These are phyloP conservation scores for Acrossocheilus fasciatus DNA, from an alignment of 2,797 vertebrate species.

Conservation along the genomic window DNA sequence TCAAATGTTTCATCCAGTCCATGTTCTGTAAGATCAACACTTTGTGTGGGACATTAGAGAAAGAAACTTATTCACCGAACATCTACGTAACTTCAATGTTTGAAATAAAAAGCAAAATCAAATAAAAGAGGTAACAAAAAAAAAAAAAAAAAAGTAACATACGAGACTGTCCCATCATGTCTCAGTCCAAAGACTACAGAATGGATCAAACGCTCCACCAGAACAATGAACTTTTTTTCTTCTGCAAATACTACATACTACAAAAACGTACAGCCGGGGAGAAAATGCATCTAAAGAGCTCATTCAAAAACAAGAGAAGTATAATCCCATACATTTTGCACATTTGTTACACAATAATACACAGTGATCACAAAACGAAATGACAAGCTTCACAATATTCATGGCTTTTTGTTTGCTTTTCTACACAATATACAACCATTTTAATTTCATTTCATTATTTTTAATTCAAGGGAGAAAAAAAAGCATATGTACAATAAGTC, in stretches of 20 bases:
- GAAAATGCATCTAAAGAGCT: conserved; percentile 68
- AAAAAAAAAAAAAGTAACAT: conserved; percentile 54
- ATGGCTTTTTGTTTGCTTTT: conserved; percentile 82
- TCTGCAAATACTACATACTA: conserved; percentile 70
- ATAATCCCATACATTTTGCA: conserved; percentile 89
- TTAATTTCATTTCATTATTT: conserved; percentile 75
- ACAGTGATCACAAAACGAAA: conserved; percentile 87
- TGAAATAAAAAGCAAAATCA: conserved; percentile 41
- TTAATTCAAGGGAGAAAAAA: conserved; percentile 86
- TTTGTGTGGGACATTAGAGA: conserved; percentile 52
- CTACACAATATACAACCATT: conserved; percentile 94
- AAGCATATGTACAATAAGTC: conserved; percentile 95
- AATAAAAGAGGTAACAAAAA: conserved; percentile 43
- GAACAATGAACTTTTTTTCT: conserved; percentile 70
- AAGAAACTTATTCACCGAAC: conserved; percentile 56
- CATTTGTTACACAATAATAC: conserved; percentile 91
- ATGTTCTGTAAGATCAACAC: conserved; percentile 52
- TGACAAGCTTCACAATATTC: conserved; percentile 91
- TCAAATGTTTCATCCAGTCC: conserved; percentile 61
- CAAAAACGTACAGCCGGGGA: conserved; percentile 70
- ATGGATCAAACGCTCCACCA: conserved; percentile 64
- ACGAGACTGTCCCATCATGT: conserved; percentile 56
- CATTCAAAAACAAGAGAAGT: conserved; percentile 68
- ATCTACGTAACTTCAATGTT: conserved; percentile 56
- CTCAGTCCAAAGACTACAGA: conserved; percentile 58